Percentiles rank a stretch among this genome's conserved stretches.
Evolutionary conservation across 2,888 invertebrate species (phyloP).

Genomic region (Oeneis ivallda): DNA sequence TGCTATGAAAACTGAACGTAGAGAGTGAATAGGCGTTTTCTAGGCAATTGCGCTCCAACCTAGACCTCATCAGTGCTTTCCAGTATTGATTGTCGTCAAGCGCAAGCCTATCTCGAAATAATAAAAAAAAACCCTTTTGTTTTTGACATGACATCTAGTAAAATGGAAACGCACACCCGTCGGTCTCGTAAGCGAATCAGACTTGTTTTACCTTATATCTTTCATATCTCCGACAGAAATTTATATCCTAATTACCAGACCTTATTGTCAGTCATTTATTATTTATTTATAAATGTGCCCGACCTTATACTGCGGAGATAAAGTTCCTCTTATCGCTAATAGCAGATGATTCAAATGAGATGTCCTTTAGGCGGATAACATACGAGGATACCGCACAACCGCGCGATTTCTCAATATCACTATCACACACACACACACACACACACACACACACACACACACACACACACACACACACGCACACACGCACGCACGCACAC

Average conservation of each 20-base stretch:
- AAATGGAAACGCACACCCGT: conserved; percentile 41
- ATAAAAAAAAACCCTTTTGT: too few relatives aligned
- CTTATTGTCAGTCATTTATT: conserved; percentile 64
- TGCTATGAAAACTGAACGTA: neutral
- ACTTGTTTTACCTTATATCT: conserved; percentile 47
- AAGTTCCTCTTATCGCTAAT: conserved; percentile 56
- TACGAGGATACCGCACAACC: neutral
- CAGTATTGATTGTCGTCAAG: too few relatives aligned
- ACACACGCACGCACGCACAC: too few relatives aligned
- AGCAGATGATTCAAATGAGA: conserved; percentile 48
- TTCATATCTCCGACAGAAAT: conserved; percentile 55
- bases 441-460: too few relatives aligned
- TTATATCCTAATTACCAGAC: conserved; percentile 61
- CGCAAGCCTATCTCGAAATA: too few relatives aligned
- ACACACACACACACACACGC: too few relatives aligned
- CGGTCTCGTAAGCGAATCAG: conserved; percentile 43
- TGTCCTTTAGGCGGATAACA: conserved; percentile 24
- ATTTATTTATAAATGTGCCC: conserved; percentile 48
- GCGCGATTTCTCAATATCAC: too few relatives aligned
- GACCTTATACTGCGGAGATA: conserved; percentile 58
- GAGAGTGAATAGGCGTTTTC: too few relatives aligned
- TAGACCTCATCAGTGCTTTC: too few relatives aligned
- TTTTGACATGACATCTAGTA: neutral
- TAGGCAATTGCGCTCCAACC: too few relatives aligned
- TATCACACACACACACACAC: too few relatives aligned